Conservation (phyloP, 1,140 invertebrate species). For the Drosophila sturtevanti region DNA sequence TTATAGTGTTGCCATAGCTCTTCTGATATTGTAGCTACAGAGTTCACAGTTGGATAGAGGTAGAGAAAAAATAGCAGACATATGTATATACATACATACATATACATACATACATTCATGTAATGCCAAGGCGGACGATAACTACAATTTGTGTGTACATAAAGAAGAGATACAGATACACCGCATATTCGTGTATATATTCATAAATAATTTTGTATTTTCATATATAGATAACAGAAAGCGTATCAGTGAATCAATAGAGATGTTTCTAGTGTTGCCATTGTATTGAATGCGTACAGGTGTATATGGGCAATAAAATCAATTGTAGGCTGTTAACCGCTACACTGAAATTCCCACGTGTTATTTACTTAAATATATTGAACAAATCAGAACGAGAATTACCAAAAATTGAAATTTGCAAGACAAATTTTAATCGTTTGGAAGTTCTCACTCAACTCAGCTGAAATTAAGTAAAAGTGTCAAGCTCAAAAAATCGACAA, state of each 20-base stretch:
- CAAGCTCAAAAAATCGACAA: too few species aligned
- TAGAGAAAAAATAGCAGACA: background rate
- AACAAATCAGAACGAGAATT: too few species aligned
- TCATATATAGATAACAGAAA: background rate
- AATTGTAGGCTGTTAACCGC: too few species aligned
- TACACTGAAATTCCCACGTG: too few species aligned
- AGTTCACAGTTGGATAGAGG: background rate
- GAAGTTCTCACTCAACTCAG: background rate
- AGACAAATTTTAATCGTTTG: background rate
- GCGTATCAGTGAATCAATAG: background rate
- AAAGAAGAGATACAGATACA: slow-evolving; percentile 11
- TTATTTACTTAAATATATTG: background rate
- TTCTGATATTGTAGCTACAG: background rate
- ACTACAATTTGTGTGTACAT: slow-evolving; percentile 26
- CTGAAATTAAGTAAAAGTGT: background rate
- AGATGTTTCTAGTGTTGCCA: slow-evolving; percentile 41
- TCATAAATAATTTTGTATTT: background rate
- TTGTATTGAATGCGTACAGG: too few species aligned
- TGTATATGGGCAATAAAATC: too few species aligned
- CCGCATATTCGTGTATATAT: background rate
- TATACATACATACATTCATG: slow-evolving; percentile 17
- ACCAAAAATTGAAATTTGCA: background rate
- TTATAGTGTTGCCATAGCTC: slow-evolving; percentile 2
- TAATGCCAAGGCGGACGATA: slow-evolving; percentile 45
- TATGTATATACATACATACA: slow-evolving; percentile 2